Evolutionary conservation across 1,140 invertebrate genomes (phyloP), one percentile per base, ranked within the genome.

Genomic region (Drosophila sturtevanti): DNA sequence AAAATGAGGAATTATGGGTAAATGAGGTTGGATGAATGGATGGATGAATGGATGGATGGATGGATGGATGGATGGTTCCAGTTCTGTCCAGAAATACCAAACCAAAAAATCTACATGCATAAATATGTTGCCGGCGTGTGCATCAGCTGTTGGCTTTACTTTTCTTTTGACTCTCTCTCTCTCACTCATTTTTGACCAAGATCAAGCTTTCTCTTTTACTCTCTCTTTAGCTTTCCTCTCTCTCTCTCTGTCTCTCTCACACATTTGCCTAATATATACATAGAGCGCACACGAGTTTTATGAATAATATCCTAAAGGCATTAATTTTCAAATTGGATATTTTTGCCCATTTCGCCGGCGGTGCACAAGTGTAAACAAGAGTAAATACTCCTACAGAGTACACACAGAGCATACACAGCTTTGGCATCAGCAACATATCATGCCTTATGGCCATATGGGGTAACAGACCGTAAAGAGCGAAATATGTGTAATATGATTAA

Each of bases 401-500:
- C 55, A 63, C 22, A 71, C 21, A 51, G 22, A 21, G 4, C 27
- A 14, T 16, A 3, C 9, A 27, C 22, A 14, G 24, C 54, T 21
- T 48, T 4, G 41, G 41, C 41, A 48, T 21, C 63, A 66, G 37
- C 35, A 56, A 31, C 37, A 44, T 62, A 68, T 31, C 35, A 16
- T 54, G 37, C 16, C 82, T 66, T 9, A n/a, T 54, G 63, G 84
- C 76, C 79, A 77, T 84, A 80, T 89, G 84, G 84, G 79, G 84
- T 89, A 89, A 80, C 84, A 89, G 84, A 89, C 77, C 84, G 74
- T 89, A 89, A 89, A 89, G 84, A 89, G 79, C 79, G 77, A 89
- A 89, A 89, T 89, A 89, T 89, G 80, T 84, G 84, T 89, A 89
- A 89, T 89, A 89, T 89, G 84, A 89, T 89, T 89, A 89, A 89